Evolutionary conservation across 1,140 invertebrate species (phyloP).

Genomic region (Philotrypesis tridentata): DNA sequence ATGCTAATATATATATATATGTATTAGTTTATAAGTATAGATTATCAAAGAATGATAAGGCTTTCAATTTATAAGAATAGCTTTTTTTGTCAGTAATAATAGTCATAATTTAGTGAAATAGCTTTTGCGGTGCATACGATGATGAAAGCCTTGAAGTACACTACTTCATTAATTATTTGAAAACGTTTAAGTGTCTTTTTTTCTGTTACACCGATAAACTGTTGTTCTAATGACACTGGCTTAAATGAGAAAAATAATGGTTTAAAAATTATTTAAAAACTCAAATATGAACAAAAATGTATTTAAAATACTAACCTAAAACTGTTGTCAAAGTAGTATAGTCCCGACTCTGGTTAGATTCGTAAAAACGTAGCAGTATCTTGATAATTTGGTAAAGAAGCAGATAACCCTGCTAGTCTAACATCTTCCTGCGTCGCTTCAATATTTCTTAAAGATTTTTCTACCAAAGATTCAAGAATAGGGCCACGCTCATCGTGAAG

Average conservation of each 20-base stretch:
- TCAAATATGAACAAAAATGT: background rate
- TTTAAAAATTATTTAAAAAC: background rate
- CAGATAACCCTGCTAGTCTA: slow-evolving; percentile 94
- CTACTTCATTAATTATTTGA: slow-evolving; percentile 99
- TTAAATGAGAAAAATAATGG: slow-evolving; percentile 69
- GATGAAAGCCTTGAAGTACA: slow-evolving; percentile 66
- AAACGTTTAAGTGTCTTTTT: slow-evolving; percentile 98
- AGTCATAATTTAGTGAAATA: too few species aligned
- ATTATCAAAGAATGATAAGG: too few species aligned
- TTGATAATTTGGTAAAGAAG: slow-evolving; percentile 98
- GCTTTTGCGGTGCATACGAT: too few species aligned
- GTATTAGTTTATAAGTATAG: too few species aligned
- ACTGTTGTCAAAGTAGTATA: slow-evolving; percentile 99
- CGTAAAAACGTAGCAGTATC: slow-evolving; percentile 97
- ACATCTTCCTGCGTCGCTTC: slow-evolving; percentile 98
- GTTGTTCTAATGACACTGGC: slow-evolving; percentile 97
- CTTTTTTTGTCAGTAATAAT: too few species aligned
- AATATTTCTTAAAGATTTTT: slow-evolving; percentile 93
- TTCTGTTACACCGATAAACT: slow-evolving; percentile 99
- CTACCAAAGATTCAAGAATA: slow-evolving; percentile 96
- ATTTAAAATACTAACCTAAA: slow-evolving; percentile 72
- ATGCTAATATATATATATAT: too few species aligned
- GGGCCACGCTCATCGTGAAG: slow-evolving; percentile 99
- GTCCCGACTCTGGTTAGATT: slow-evolving; percentile 89
- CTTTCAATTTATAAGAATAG: too few species aligned